Base-by-base conservation (phyloP, 2,113 vertebrate species). In the Podilymbus podiceps region DNA sequence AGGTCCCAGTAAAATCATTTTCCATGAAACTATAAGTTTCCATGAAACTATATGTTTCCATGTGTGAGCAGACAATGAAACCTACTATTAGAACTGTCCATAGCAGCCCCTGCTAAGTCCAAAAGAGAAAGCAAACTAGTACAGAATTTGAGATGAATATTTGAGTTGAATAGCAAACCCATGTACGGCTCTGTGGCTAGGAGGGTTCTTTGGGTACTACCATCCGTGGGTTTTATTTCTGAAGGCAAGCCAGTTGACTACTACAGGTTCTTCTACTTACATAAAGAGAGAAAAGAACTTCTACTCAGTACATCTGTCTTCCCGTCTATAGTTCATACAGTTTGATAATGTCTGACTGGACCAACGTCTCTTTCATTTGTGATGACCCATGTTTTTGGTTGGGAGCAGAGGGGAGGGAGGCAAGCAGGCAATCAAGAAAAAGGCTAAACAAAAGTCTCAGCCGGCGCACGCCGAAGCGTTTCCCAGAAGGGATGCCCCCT, bases 391-490 rank as follows among this genome's bases (percentile, higher is more conserved):
- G 4, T 16, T 83, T 88, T 66, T 30, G 15, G 5, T 16, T 5
- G 10, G 79, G 38, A 72, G 75, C 46, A 47, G 66, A 40, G n/a
- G 24, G 19, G 33, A 94, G 28, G 5, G 28, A 59, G 18, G 40
- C n/a, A 80, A 91, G 64, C 17, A 77, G 42, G 50, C 44, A 72
- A 28, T 27, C 33, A 46, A 75, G 46, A 40, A n/a, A 75, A 66
- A 53, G 21, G 28, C n/a, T 4, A 12, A 64, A 35, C 56, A 35
- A 19, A 63, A 42, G 10, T 33, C 52, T 81, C 3, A 2, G 18
- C 42, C 73, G 3, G 1, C 2, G 1, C 33, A 31, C 27, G 18
- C 12, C 9, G 3, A 66, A 72, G 44, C 0, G 0, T 63, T 68
- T 87, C 20, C 19, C 8, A 31, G 59, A 9, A 56, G 24, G 19